These are phyloP conservation scores for Drosophila nr. perissopoda DNA, from an alignment of 2,888 invertebrate species.

Conservation along the genomic window DNA sequence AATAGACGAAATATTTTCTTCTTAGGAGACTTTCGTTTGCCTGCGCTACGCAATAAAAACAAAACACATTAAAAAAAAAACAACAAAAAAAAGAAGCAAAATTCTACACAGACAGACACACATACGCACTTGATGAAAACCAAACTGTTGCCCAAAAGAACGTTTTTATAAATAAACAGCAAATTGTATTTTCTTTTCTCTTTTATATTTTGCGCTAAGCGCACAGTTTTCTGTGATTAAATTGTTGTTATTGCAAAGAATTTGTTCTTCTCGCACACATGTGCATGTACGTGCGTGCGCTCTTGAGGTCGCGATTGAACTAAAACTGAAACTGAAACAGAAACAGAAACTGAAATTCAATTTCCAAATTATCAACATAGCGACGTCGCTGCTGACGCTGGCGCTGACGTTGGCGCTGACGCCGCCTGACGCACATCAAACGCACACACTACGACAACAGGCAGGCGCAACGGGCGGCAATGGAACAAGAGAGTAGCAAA, in stretches of 20 bases:
- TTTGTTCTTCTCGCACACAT: constrained; percentile 50
- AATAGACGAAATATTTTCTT: constrained; percentile 40
- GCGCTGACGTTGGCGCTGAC: constrained; percentile 10
- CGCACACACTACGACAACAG: constrained; percentile 2
- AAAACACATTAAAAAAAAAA: constrained; percentile 39
- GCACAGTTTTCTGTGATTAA: neutral
- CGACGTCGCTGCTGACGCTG: constrained; percentile 14
- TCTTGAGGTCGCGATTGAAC: constrained; percentile 80
- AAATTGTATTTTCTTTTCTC: constrained; percentile 17
- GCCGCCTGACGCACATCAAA: constrained; percentile 40
- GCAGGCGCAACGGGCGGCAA: constrained; percentile 23
- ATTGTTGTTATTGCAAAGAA: constrained; percentile 23
- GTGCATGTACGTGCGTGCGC: constrained; percentile 78
- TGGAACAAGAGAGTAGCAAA: constrained; percentile 20
- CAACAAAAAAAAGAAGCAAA: constrained; percentile 23
- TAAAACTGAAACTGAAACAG: constrained; percentile 70
- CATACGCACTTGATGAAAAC: constrained; percentile 22
- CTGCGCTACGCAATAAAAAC: constrained; percentile 48
- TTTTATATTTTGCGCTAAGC: constrained; percentile 5
- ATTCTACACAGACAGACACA: constrained; percentile 4
- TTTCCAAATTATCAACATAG: constrained; percentile 70
- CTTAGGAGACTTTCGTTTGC: constrained; percentile 16
- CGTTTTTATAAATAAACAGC: constrained; percentile 18
- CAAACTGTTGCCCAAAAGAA: constrained; percentile 16
- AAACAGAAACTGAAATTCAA: constrained; percentile 61